A percentile compares a stretch with the other conserved stretches of the same genome.
These are phyloP conservation scores for Stratiomys singularior DNA, from an alignment of 2,888 invertebrate genomes.

Conservation along the genomic window DNA sequence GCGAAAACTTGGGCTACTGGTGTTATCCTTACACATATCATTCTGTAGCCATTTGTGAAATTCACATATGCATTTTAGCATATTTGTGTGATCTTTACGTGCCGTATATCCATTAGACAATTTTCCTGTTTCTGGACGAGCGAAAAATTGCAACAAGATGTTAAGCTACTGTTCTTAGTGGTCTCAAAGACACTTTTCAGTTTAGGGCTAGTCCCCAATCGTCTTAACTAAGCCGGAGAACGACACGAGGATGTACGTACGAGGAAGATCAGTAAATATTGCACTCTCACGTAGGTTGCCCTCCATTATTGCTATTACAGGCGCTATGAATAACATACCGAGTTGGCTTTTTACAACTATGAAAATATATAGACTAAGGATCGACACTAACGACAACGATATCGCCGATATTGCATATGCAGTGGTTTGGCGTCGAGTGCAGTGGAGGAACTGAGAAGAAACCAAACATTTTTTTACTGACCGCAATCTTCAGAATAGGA, in stretches of 20 bases:
- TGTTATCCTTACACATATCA: background rate
- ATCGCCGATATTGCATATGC: too few relatives aligned
- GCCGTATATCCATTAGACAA: slow-evolving; percentile 33
- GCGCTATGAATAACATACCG: background rate
- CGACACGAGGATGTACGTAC: too few relatives aligned
- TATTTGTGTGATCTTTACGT: slow-evolving; percentile 10
- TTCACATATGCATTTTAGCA: background rate
- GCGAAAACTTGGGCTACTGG: background rate
- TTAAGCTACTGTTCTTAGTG: slow-evolving; percentile 33
- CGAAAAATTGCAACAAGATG: slow-evolving; percentile 40
- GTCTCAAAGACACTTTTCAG: background rate
- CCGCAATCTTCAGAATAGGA: slow-evolving; percentile 1
- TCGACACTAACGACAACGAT: background rate
- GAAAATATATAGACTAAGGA: slow-evolving; percentile 27
- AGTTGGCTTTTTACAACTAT: background rate
- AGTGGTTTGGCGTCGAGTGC: too few relatives aligned
- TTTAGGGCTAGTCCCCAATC: background rate
- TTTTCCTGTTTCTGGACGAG: slow-evolving; percentile 14
- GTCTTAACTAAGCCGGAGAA: too few relatives aligned
- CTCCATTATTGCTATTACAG: background rate
- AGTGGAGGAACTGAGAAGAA: background rate
- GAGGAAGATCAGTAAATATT: slow-evolving; percentile 13
- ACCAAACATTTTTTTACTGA: background rate
- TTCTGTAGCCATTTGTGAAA: background rate
- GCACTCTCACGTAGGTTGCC: slow-evolving; percentile 25